These are phyloP conservation scores for Leucopsar rothschildi DNA, from an alignment of 2,113 vertebrate genomes.

Conservation along the genomic window DNA sequence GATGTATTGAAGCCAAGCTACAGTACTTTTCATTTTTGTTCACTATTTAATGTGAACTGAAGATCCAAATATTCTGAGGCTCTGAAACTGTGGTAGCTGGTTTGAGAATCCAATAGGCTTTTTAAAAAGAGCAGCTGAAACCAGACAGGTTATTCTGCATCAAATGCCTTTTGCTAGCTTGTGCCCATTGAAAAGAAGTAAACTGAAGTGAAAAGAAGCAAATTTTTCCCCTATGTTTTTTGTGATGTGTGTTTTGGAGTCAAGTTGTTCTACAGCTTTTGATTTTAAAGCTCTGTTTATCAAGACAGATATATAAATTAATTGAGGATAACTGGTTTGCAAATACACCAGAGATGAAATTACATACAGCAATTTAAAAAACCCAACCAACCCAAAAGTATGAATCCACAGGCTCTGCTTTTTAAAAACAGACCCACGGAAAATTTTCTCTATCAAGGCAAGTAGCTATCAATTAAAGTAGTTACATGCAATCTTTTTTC, in stretches of 20 bases:
- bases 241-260: not conserved
- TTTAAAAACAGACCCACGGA: not conserved
- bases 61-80: not conserved
- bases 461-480: not conserved
- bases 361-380: not conserved
- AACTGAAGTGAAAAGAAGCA: not conserved
- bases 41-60: not conserved
- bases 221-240: not conserved
- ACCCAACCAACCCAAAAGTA: not conserved
- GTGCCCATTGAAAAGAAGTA: not conserved
- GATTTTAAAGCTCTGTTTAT: not conserved
- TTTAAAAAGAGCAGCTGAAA: not conserved
- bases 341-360: not conserved
- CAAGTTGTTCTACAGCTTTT: not conserved
- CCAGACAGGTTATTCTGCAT: not conserved
- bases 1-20: not conserved
- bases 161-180: conserved; percentile 1
- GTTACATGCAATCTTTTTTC: not conserved
- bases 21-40: not conserved
- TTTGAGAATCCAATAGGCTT: not conserved
- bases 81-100: not conserved
- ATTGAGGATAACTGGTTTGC: not conserved
- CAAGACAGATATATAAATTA: not conserved
- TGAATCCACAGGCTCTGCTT: not conserved
- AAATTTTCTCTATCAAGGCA: not conserved